Percentiles rank a stretch among this genome's conserved stretches.
Evolutionary conservation across 2,888 invertebrate genomes (phyloP).

Genomic region (Nemotelus pantherinus): DNA sequence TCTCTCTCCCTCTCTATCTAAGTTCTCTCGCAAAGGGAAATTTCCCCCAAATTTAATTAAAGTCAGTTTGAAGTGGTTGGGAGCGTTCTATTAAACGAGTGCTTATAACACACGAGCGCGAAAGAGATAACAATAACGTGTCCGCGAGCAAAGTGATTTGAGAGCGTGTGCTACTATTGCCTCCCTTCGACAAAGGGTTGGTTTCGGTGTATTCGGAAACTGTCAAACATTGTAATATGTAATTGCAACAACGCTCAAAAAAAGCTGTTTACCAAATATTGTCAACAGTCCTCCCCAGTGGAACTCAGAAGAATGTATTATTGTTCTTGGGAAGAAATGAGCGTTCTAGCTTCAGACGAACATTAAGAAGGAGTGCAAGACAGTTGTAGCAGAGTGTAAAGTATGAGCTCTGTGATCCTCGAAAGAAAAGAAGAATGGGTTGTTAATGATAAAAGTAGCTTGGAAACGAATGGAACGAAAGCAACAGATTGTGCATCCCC

Average conservation of each 20-base stretch:
- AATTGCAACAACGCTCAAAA: neutral
- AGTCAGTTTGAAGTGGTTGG: conserved; percentile 9
- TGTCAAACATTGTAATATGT: neutral
- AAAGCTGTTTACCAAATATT: conserved; percentile 16
- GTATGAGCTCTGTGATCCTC: conserved; percentile 30
- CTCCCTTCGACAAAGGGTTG: neutral
- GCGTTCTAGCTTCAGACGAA: too few species aligned
- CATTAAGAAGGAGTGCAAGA: too few species aligned
- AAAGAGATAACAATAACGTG: conserved; percentile 18
- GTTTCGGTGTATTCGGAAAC: neutral
- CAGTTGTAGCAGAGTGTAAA: neutral
- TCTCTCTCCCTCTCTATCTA: too few species aligned
- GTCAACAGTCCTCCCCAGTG: neutral
- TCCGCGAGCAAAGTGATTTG: neutral
- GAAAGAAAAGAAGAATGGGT: conserved; percentile 25
- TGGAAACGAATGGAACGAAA: neutral
- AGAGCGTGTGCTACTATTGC: too few species aligned
- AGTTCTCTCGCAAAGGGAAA: neutral
- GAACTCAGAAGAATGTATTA: neutral
- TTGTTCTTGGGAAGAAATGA: neutral
- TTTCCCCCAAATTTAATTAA: conserved; percentile 28
- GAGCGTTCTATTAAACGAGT: neutral
- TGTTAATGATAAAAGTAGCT: neutral
- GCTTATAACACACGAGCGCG: conserved; percentile 17
- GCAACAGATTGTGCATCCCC: neutral